A percentile compares a stretch with the other conserved stretches of the same genome.
These are phyloP conservation scores for Eupleurogrammus muticus DNA, from an alignment of 2,797 vertebrate genomes.

Conservation along the genomic window DNA sequence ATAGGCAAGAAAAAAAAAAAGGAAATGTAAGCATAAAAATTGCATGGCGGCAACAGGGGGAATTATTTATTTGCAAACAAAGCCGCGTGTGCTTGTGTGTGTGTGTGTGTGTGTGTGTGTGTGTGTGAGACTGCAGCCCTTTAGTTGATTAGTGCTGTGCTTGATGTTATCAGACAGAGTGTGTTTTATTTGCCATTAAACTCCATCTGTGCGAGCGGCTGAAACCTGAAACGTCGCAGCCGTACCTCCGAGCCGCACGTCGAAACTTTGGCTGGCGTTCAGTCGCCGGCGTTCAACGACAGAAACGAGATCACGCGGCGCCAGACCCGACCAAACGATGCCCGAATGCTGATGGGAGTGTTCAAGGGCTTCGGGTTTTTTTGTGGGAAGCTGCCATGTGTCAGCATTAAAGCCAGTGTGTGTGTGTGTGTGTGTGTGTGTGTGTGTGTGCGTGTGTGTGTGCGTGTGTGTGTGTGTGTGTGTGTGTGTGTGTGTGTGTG, in stretches of 20 bases:
- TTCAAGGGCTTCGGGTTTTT: conserved; percentile 68
- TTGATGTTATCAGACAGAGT: conserved; percentile 48
- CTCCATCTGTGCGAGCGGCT: conserved; percentile 53
- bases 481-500: conserved; percentile 24
- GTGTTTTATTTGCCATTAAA: conserved; percentile 58
- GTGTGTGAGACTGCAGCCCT: conserved; percentile 31
- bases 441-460: conserved; percentile 43
- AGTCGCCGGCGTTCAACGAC: conserved; percentile 46
- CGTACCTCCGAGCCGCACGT: conserved; percentile 40
- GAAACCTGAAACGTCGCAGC: conserved; percentile 48
- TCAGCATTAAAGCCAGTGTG: conserved; percentile 64
- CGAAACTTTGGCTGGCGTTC: conserved; percentile 64
- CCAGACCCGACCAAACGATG: conserved; percentile 62
- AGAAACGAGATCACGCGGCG: conserved; percentile 46
- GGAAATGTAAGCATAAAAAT: conserved; percentile 64
- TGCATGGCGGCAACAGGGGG: conserved; percentile 52
- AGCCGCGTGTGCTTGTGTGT: conserved; percentile 11
- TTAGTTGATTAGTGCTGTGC: conserved; percentile 54
- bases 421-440: conserved; percentile 27
- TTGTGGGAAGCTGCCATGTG: conserved; percentile 77
- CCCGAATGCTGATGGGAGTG: conserved; percentile 76
- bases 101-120: conserved; percentile 15
- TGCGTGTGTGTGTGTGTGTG: conserved; percentile 48
- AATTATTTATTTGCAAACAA: conserved; percentile 72
- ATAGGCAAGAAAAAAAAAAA: no score